Percentiles rank a stretch among this genome's conserved stretches.
These are phyloP conservation scores for Cetoscarus ocellatus DNA, from an alignment of 2,797 vertebrate genomes.

Conservation along the genomic window DNA sequence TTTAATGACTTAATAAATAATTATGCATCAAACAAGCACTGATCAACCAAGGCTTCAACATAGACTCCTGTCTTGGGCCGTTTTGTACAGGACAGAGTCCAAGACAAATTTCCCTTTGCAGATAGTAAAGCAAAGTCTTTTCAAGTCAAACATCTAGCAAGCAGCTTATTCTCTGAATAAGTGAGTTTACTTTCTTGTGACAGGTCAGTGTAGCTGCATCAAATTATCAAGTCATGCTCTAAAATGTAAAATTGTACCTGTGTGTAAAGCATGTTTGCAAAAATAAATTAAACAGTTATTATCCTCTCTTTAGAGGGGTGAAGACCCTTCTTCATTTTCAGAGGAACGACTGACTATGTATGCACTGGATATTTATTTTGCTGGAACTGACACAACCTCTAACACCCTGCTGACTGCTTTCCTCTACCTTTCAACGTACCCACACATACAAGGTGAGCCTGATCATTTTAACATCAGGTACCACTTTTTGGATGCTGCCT, in stretches of 20 bases:
- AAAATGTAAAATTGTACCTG: neutral
- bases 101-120: too few species aligned
- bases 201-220: neutral
- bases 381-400: conserved; percentile 83
- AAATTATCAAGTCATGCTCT: neutral
- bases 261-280: neutral
- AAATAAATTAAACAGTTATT: neutral
- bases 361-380: conserved; percentile 68
- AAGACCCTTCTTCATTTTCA: conserved; percentile 60
- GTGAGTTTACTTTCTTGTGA: too few species aligned
- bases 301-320: neutral
- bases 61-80: too few species aligned
- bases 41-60: too few species aligned
- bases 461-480: neutral
- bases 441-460: conserved; percentile 77
- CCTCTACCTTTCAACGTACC: conserved; percentile 74
- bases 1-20: too few species aligned
- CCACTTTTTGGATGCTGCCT: neutral
- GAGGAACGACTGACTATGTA: conserved; percentile 57
- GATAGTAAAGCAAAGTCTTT: too few species aligned
- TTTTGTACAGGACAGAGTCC: too few species aligned
- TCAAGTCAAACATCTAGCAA: too few species aligned
- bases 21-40: too few species aligned
- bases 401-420: conserved; percentile 79
- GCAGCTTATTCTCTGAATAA: too few species aligned